Evolutionary conservation across 2,113 vertebrate genomes (phyloP), one percentile per base, ranked within the genome.

Genomic region (Forbesichthys agassizii): DNA sequence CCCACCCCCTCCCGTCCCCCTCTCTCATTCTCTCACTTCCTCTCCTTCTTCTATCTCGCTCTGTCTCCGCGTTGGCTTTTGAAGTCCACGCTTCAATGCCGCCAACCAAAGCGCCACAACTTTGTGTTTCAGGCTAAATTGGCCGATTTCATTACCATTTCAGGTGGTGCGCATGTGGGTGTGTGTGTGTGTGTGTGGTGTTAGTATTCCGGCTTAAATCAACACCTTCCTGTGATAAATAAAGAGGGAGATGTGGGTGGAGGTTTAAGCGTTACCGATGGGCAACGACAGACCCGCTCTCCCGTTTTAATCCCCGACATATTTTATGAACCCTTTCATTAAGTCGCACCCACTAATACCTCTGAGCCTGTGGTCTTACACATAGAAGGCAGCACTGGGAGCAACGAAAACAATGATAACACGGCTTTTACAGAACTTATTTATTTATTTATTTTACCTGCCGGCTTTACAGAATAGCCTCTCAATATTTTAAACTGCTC

Each of bases 321-420:
- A 84, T 89, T 91, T 91, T 90, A 90, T 90, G 84, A 90, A 91
- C 83, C 89, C 89, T 84, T 85, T 82, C 81, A 42, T 42, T 83
- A 84, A 86, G 85, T 46, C 63, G 56, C 76, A 85, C 76, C 68
- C 12, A 75, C 83, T 88, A 84, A 86, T 77, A 80, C 36, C 85
- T 81, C 77, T 33, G 36, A 61, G 71, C 85, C 83, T 48, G 56
- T 42, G 66, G 68, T 76, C 73, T 71, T 72, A 65, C 75, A 73
- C 66, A 70, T 77, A 71, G 71, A 49, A 42, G 36, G 36, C 36
- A 42, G 36, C 36, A 42, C 70, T 68, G 71, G n/a, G 70, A 70
- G 57, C 66, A 66, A 74, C 73, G 11, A 65, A 76, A 58, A 68
- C 6, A 42, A 60, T 33, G 69, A 74, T 73, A 82, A 75, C 6